Percentiles rank a stretch among this genome's conserved stretches.
Evolutionary conservation across 2,113 vertebrate species (phyloP).

Genomic region (Ellobius talpinus): DNA sequence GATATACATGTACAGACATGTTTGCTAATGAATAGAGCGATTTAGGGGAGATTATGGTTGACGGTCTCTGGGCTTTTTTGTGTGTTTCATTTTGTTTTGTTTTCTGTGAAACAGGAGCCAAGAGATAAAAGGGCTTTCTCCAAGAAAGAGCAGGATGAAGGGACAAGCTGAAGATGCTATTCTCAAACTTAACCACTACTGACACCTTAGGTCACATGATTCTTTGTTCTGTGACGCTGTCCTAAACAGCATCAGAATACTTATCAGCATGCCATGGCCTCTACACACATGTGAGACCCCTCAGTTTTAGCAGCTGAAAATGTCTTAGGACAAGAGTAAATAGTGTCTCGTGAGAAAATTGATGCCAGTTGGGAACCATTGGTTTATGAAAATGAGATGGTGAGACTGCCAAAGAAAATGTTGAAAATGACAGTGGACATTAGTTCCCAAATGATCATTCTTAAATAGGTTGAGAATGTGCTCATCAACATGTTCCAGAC

Average conservation of each 20-base stretch:
- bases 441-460: background rate
- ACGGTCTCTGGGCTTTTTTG: background rate
- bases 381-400: background rate
- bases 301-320: background rate
- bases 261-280: background rate
- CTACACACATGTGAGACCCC: background rate
- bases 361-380: background rate
- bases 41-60: background rate
- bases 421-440: background rate
- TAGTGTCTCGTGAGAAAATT: background rate
- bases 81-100: background rate
- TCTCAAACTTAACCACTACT: background rate
- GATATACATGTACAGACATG: conserved; percentile 12
- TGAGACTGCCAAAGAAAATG: background rate
- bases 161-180: background rate
- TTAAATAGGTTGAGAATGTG: background rate
- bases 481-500: background rate
- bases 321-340: background rate
- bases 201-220: background rate
- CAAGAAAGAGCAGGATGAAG: background rate
- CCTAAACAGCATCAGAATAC: background rate
- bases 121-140: background rate
- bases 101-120: background rate
- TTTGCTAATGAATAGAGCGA: background rate
- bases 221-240: background rate